phyloP scores from a whole-genome alignment of 2,797 vertebrate species.

The Oryzias sinensis region DNA sequence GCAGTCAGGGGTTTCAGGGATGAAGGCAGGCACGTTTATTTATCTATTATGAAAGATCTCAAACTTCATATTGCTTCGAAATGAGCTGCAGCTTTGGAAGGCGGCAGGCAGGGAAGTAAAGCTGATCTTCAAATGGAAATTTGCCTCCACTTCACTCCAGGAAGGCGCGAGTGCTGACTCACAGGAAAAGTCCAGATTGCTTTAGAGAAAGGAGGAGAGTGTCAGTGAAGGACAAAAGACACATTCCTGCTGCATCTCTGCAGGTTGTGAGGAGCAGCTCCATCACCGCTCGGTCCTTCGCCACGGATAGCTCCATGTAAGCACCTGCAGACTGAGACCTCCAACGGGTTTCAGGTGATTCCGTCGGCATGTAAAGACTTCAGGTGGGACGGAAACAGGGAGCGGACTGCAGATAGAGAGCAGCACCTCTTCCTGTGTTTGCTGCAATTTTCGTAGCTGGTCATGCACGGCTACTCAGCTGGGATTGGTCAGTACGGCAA shows the following conservation, averaged over 20 bases:
- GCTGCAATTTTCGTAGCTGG: no score
- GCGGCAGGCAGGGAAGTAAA: constrained; percentile 28
- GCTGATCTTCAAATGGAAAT: constrained; percentile 57
- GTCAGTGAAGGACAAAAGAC: constrained; percentile 22
- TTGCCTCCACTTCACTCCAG: constrained; percentile 44
- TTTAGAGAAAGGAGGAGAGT: constrained; percentile 57
- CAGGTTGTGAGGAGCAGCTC: constrained; percentile 26
- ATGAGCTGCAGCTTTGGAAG: constrained; percentile 33
- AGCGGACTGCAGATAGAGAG: constrained; percentile 13
- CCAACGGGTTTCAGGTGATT: constrained; percentile 42
- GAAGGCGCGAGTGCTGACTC: constrained; percentile 62
- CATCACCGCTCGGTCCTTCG: no score
- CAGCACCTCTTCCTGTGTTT: not conserved
- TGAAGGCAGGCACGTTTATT: constrained; percentile 28
- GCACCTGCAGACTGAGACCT: constrained; percentile 50
- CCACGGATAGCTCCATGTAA: constrained; percentile 32
- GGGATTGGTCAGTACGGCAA: no score
- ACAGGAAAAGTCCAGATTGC: constrained; percentile 63
- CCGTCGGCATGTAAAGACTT: constrained; percentile 22
- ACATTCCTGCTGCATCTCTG: constrained; percentile 64
- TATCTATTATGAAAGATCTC: constrained; percentile 39
- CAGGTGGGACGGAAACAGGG: constrained; percentile 19
- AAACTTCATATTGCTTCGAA: constrained; percentile 27
- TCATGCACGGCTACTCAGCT: no score
- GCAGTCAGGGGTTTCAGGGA: constrained; percentile 30